Conservation (phyloP, 2,113 vertebrate genomes). For the Tyto alba region DNA sequence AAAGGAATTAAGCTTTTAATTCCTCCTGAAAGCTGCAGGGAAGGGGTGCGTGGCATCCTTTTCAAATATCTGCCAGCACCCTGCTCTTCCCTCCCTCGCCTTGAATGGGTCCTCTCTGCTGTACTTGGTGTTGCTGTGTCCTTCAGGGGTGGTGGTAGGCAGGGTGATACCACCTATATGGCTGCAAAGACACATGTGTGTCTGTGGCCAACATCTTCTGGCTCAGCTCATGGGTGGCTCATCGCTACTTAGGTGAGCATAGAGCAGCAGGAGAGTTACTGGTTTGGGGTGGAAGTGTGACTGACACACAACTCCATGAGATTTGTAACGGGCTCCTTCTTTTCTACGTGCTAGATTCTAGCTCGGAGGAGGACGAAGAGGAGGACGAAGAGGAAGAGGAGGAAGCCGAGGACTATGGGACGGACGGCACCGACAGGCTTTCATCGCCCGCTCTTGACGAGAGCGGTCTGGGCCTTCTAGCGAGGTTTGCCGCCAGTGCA, state of each 20-base stretch:
- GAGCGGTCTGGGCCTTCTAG: slow-evolving; percentile 90
- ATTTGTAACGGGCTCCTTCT: slow-evolving; percentile 51
- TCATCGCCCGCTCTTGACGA: slow-evolving; percentile 81
- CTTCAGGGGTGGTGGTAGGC: slow-evolving; percentile 11
- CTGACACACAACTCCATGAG: background rate
- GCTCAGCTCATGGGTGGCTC: background rate
- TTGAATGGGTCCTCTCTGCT: background rate
- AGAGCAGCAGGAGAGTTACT: background rate
- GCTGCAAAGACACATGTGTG: background rate
- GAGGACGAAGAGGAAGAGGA: slow-evolving; percentile 76
- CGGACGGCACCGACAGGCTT: slow-evolving; percentile 70
- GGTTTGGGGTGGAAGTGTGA: background rate
- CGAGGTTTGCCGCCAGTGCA: slow-evolving; percentile 88
- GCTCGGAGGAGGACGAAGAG: slow-evolving; percentile 74
- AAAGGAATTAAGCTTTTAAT: slow-evolving; percentile 37
- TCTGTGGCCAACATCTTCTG: background rate
- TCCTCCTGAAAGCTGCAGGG: slow-evolving; percentile 26
- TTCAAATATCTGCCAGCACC: background rate
- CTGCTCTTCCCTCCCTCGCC: background rate
- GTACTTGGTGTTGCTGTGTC: background rate
- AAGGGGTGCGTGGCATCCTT: background rate
- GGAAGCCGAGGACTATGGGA: slow-evolving; percentile 69
- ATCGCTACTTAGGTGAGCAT: background rate
- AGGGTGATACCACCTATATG: background rate
- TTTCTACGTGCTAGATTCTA: slow-evolving; percentile 82